Percentiles rank a stretch among this genome's conserved stretches.
phyloP scores from a whole-genome alignment of 2,113 vertebrate species.

The western clawed frog (Xenopus tropicalis) region UCB_Xtro_10.0 CM004450.2:57835001-57835500 shows the following conservation, averaged over 20 bases:
- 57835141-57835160: conserved; percentile 26
- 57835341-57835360: not conserved
- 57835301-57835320: not conserved
- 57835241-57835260: no score
- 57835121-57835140: conserved; percentile 29
- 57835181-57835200: not conserved
- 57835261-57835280: no score
- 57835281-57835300: no score
- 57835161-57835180: conserved; percentile 9
- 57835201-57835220: no score
- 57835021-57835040: no score
- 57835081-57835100: conserved; percentile 27
- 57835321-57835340: not conserved
- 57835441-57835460: conserved; percentile 29
- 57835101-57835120: conserved; percentile 19
- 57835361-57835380: conserved; percentile 21
- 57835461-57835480: conserved; percentile 26
- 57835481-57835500: conserved; percentile 18
- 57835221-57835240: no score
- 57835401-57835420: not conserved
- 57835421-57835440: conserved; percentile 9
- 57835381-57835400: conserved; percentile 27
- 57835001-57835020: conserved; percentile 8
- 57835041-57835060: not conserved
- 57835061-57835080: conserved; percentile 25